Percentiles rank a stretch among this genome's conserved stretches.
Conservation (phyloP, 2,888 invertebrate species). For the Autographa pulchrina region DNA sequence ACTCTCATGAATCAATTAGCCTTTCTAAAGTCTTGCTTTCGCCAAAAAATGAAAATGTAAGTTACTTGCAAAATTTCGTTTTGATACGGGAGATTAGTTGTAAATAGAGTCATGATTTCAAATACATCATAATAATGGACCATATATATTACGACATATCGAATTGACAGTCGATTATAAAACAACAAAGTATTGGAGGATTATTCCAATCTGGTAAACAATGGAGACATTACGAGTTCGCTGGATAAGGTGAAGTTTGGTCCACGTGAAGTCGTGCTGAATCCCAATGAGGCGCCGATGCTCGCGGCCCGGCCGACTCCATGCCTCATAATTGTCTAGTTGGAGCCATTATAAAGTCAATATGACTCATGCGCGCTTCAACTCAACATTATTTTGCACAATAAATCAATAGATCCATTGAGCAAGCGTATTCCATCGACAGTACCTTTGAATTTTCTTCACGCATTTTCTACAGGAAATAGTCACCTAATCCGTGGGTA, state of each 20-base stretch:
- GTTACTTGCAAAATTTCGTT: conserved; percentile 60
- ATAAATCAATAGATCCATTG: conserved; percentile 48
- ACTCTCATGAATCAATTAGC: conserved; percentile 74
- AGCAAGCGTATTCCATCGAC: conserved; percentile 27
- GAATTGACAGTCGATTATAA: conserved; percentile 34
- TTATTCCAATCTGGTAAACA: conserved; percentile 81
- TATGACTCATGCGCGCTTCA: conserved; percentile 78
- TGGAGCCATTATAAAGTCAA: conserved; percentile 66
- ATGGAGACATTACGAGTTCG: conserved; percentile 84
- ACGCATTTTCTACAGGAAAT: conserved; percentile 19
- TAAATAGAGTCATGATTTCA: conserved; percentile 31
- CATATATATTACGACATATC: conserved; percentile 21
- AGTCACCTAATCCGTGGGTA: conserved; percentile 24
- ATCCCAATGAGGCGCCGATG: conserved; percentile 80
- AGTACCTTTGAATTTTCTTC: conserved; percentile 30
- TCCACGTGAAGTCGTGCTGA: conserved; percentile 79
- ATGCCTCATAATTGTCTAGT: conserved; percentile 72
- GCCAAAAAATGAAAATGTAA: conserved; percentile 66
- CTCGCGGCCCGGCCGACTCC: conserved; percentile 58
- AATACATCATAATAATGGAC: conserved; percentile 18
- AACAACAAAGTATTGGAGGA: conserved; percentile 69
- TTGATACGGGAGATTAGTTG: conserved; percentile 52
- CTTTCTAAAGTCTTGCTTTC: conserved; percentile 76
- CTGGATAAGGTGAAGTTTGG: conserved; percentile 84
- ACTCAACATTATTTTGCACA: conserved; percentile 69